phyloP scores from a whole-genome alignment of 1,140 invertebrate species.

The Rhyzopertha dominica region DNA sequence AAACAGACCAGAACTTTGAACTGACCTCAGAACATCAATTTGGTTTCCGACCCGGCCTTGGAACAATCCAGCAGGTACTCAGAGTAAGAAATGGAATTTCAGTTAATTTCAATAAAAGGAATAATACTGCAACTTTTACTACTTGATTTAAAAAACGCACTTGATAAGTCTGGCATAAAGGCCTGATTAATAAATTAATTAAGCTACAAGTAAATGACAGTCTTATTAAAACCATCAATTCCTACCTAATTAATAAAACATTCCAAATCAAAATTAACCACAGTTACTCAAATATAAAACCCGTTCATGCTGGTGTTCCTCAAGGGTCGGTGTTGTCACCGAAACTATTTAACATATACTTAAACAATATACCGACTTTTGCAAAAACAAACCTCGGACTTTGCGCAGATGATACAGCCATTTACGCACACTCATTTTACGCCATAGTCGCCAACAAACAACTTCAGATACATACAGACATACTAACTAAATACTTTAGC shows the following conservation, averaged over 20 bases:
- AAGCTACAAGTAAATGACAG: no score
- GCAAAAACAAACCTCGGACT: constrained; percentile 19
- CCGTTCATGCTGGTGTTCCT: constrained; percentile 26
- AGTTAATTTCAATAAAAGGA: constrained; percentile 15
- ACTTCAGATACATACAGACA: constrained; percentile 11
- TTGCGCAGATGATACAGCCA: constrained; percentile 40
- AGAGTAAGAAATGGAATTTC: constrained; percentile 22
- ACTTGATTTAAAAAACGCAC: constrained; percentile 33
- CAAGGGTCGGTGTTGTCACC: constrained; percentile 28
- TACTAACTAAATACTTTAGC: no score
- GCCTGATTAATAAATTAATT: constrained; percentile 27
- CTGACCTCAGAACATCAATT: constrained; percentile 20
- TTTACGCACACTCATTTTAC: constrained; percentile 21
- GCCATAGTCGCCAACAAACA: constrained; percentile 13
- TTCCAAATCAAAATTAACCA: constrained; percentile 27
- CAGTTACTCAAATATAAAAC: constrained; percentile 15
- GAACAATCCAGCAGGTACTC: constrained; percentile 24
- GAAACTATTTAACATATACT: constrained; percentile 27
- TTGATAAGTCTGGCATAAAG: constrained; percentile 35
- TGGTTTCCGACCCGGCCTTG: constrained; percentile 23
- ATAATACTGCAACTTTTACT: constrained; percentile 24
- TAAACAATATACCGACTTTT: constrained; percentile 22
- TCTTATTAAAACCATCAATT: constrained; percentile 28
- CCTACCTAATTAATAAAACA: constrained; percentile 28
- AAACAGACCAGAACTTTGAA: constrained; percentile 17